Evolutionary conservation across 2,113 vertebrate species (phyloP), one percentile per base, ranked within the genome.

Genomic region (Ariopsis seemanni): DNA sequence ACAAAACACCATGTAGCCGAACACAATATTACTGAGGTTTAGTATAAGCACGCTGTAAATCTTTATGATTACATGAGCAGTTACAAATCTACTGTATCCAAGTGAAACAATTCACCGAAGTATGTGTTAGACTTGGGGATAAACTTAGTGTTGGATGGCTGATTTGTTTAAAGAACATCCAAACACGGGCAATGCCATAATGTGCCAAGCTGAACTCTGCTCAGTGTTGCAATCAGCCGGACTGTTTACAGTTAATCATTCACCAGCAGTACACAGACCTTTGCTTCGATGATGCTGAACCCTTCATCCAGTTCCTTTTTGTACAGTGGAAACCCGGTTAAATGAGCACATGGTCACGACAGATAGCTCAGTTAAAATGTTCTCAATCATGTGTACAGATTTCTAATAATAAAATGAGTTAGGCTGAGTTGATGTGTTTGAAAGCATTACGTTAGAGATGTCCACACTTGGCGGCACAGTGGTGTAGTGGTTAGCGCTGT

Each of bases 221-320:
- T 69, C 20, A 22, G 1, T 34, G 80, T 77, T 67, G 67, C 42
- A 60, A 60, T 84, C 55, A 75, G 65, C 15, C 30, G 58, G 58
- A 69, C 63, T 79, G 85, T 53, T 63, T 67, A 17, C 52, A 42
- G 83, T 87, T 82, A 89, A 87, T 89, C 83, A 87, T 79, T 89
- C 53, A 82, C 86, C 25, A 20, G 27, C 69, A 82, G 52, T 74
- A 50, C 78, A 77, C 67, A 74, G 86, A 75, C 57, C 58, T 85
- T 85, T 82, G 48, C 27, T 25, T 60, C 14, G 48, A 79, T n/a
- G 7, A 25, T 20, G 5, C 58, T 80, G n/a, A 30, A 65, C 48
- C 60, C 67, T 63, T 78, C 22, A 48, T 83, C 58, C 82, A 77
- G 22, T 58, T 77, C 57, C 57, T 62, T 69, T 2, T 50, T 71